Conservation (phyloP, 1,140 invertebrate genomes). For the Drosophila kurseongensis region DNA sequence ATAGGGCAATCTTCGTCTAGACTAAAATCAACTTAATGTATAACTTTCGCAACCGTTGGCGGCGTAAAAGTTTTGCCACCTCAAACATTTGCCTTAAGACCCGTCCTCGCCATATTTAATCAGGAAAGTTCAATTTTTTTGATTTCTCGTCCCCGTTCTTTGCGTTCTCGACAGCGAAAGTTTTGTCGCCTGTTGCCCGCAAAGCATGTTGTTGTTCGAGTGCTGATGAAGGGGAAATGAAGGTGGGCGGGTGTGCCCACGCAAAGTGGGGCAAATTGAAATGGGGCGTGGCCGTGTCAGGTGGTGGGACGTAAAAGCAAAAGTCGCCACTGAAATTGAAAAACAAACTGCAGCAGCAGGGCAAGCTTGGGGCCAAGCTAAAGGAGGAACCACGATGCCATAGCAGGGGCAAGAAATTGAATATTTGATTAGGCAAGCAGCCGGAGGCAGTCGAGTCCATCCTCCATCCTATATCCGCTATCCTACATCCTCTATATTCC, state of each 20-base stretch:
- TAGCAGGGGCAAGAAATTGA: constrained; percentile 1
- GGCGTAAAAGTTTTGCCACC: constrained; percentile 19
- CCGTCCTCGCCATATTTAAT: constrained; percentile 7
- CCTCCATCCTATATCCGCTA: neutral
- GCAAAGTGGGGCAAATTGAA: constrained; percentile 48
- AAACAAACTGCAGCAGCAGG: constrained; percentile 31
- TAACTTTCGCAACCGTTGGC: constrained; percentile 54
- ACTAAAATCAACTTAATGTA: constrained; percentile 69
- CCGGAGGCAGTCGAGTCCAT: neutral
- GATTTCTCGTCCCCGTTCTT: neutral
- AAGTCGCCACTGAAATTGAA: constrained; percentile 46
- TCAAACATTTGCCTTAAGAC: constrained; percentile 2
- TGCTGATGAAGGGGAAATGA: neutral
- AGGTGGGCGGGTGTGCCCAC: neutral
- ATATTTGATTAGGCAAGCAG: constrained; percentile 30
- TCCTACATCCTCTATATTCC: neutral
- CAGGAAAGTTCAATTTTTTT: constrained; percentile 6
- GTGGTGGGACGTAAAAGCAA: constrained; percentile 17
- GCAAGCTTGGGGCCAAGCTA: constrained; percentile 4
- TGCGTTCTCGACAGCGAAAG: constrained; percentile 28
- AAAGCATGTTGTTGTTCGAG: neutral
- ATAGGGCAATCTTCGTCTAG: constrained; percentile 52
- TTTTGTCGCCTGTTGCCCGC: constrained; percentile 55
- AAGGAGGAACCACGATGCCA: neutral
- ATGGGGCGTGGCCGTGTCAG: constrained; percentile 42